phyloP scores from a whole-genome alignment of 2,888 invertebrate species.

The Cryptops parisi region DNA sequence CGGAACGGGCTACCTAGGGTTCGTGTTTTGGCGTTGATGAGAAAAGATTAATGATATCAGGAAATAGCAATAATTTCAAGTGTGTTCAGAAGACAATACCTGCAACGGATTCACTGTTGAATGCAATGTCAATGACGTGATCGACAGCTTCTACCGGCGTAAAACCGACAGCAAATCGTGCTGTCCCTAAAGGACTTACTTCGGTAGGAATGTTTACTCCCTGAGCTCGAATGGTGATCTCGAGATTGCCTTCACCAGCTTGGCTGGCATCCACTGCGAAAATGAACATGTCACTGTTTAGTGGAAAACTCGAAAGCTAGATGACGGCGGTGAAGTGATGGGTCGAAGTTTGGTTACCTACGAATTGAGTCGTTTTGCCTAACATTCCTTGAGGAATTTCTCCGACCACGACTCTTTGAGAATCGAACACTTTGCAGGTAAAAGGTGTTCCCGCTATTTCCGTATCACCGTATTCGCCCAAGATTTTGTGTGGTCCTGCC shows the following conservation, averaged over 20 bases:
- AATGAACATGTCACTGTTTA: background rate
- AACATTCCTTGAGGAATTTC: slow-evolving; percentile 66
- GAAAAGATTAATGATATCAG: background rate
- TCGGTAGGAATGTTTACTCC: slow-evolving; percentile 90
- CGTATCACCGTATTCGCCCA: slow-evolving; percentile 78
- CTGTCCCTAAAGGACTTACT: slow-evolving; percentile 81
- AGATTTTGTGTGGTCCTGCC: slow-evolving; percentile 57
- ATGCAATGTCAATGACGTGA: slow-evolving; percentile 91
- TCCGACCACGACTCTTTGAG: slow-evolving; percentile 67
- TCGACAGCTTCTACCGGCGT: slow-evolving; percentile 86
- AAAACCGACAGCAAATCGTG: slow-evolving; percentile 88
- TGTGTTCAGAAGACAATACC: slow-evolving; percentile 29
- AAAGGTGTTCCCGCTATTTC: slow-evolving; percentile 62
- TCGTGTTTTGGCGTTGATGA: no score
- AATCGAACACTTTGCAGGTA: slow-evolving; percentile 71
- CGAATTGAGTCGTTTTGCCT: slow-evolving; percentile 83
- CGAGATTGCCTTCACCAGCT: slow-evolving; percentile 93
- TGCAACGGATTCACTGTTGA: slow-evolving; percentile 69
- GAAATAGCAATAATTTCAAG: background rate
- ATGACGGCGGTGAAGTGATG: background rate
- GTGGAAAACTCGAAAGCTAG: background rate
- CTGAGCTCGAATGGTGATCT: slow-evolving; percentile 88
- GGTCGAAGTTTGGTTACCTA: slow-evolving; percentile 34
- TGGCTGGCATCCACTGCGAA: slow-evolving; percentile 75
- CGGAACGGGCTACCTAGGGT: slow-evolving; percentile 67